These are phyloP conservation scores for Epinotia demarniana DNA, from an alignment of 2,888 invertebrate genomes.

Conservation along the genomic window DNA sequence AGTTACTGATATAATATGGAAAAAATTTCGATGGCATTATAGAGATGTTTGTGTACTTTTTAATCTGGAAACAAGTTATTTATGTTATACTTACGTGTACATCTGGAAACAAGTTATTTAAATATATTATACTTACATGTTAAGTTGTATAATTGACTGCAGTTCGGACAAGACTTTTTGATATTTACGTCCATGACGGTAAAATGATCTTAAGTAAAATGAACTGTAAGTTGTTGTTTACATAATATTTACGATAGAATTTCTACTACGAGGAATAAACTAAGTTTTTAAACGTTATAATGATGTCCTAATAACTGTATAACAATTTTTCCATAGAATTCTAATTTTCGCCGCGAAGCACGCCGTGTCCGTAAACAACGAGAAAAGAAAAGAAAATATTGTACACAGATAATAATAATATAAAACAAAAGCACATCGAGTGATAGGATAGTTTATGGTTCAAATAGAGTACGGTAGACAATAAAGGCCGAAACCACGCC, in stretches of 20 bases:
- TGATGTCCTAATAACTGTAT: not conserved
- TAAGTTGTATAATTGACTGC: constrained; percentile 71
- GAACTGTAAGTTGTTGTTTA: not conserved
- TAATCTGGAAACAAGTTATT: too few relatives aligned
- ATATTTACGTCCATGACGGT: constrained; percentile 63
- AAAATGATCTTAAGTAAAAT: not conserved
- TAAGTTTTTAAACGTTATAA: not conserved
- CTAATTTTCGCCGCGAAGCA: not conserved
- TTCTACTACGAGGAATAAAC: not conserved
- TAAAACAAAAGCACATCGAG: constrained; percentile 8
- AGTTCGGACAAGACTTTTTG: constrained; percentile 73
- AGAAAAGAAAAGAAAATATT: constrained; percentile 6
- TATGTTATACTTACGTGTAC: too few relatives aligned
- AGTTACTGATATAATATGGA: too few relatives aligned
- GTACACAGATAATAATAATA: not conserved
- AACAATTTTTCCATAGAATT: not conserved
- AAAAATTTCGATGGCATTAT: too few relatives aligned
- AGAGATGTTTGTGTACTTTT: too few relatives aligned
- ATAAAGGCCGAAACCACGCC: too few relatives aligned
- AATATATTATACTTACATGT: constrained; percentile 65
- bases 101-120: not conserved
- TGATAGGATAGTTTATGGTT: not conserved
- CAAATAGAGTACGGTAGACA: not conserved
- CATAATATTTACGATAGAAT: not conserved
- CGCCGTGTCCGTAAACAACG: constrained; percentile 23